Conservation (phyloP, 92 coral and sea anemone genomes). For the Scolanthus callimorphus region DNA sequence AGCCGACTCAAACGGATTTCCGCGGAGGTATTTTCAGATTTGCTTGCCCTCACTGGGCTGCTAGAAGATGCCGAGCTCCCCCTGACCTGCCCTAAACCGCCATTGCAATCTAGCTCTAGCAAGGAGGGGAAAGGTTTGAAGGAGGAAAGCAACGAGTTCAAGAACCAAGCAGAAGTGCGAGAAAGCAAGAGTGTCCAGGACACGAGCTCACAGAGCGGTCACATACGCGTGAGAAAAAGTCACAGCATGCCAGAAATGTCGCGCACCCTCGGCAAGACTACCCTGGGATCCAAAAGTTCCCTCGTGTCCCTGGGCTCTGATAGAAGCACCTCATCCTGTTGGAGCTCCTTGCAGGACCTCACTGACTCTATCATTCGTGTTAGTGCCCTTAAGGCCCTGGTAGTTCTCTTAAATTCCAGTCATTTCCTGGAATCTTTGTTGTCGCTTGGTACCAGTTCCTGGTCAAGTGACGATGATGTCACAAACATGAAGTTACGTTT, state of each 20-base stretch:
- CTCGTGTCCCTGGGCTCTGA: slow-evolving; percentile 22
- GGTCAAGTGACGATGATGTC: neutral
- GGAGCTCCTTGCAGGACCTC: slow-evolving; percentile 23
- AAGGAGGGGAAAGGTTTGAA: too few species aligned
- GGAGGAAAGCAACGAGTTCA: neutral
- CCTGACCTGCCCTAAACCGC: neutral
- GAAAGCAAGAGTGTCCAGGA: neutral
- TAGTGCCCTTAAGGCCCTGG: slow-evolving; percentile 68
- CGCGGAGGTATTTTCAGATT: slow-evolving; percentile 47
- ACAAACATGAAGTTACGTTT: neutral
- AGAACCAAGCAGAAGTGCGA: neutral
- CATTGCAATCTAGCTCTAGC: neutral
- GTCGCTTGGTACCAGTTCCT: slow-evolving; percentile 10
- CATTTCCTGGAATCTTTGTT: slow-evolving; percentile 42
- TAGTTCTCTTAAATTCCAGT: slow-evolving; percentile 59
- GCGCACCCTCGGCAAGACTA: slow-evolving; percentile 9
- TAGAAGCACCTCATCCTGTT: slow-evolving; percentile 13
- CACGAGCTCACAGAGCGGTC: neutral
- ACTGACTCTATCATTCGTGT: slow-evolving; percentile 54
- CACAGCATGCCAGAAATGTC: slow-evolving; percentile 27
- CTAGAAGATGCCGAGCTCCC: slow-evolving; percentile 9
- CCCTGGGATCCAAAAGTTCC: slow-evolving; percentile 25
- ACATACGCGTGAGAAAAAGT: slow-evolving; percentile 10
- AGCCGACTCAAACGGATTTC: slow-evolving; percentile 46
- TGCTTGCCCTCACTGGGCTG: slow-evolving; percentile 58